These are phyloP conservation scores for Proctacanthus coquilletti DNA, from an alignment of 1,140 invertebrate species.

Conservation along the genomic window DNA sequence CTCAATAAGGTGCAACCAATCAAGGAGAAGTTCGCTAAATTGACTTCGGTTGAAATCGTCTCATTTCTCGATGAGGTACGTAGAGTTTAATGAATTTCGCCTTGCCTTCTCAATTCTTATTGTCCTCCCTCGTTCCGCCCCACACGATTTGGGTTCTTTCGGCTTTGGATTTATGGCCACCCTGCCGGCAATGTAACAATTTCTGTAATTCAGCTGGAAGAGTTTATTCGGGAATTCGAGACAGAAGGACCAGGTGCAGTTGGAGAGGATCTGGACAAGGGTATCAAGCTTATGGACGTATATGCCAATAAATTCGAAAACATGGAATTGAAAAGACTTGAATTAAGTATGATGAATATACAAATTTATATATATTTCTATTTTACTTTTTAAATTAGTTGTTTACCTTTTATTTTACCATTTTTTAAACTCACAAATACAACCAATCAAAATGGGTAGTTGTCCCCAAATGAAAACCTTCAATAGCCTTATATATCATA, in stretches of 20 bases:
- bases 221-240: conserved; percentile 58
- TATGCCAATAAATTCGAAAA: conserved; percentile 50
- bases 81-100: conserved; percentile 7
- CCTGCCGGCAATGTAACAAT: too few relatives aligned
- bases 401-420: too few relatives aligned
- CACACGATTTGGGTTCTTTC: too few relatives aligned
- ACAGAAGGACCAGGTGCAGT: conserved; percentile 60
- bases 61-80: conserved; percentile 45
- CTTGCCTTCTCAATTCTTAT: neutral
- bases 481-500: too few relatives aligned
- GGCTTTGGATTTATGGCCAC: too few relatives aligned
- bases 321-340: conserved; percentile 46
- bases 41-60: conserved; percentile 54
- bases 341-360: conserved; percentile 42
- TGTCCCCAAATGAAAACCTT: too few relatives aligned
- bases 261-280: conserved; percentile 55
- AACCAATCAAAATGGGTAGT: too few relatives aligned
- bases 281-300: conserved; percentile 50
- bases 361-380: too few relatives aligned
- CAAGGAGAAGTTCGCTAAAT: conserved; percentile 61
- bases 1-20: conserved; percentile 50
- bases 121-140: too few relatives aligned
- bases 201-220: conserved; percentile 32
- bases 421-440: too few relatives aligned
- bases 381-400: too few relatives aligned